Evolutionary conservation across 2,113 vertebrate genomes (phyloP).

Genomic region (Phalacrocorax brasilianus): DNA sequence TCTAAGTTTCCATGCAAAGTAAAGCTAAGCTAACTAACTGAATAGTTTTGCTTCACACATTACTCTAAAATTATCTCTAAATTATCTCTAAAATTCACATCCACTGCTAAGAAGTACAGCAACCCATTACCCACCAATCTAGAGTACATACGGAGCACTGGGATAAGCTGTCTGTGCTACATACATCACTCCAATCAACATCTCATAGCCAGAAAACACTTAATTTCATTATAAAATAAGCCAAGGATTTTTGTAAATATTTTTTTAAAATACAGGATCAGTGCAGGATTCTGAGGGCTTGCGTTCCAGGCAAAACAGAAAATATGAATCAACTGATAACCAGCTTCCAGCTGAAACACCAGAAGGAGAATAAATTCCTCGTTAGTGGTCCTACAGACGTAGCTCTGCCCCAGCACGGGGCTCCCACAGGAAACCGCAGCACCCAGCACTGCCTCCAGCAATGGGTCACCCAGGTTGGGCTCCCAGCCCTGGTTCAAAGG

Average conservation of each 20-base stretch:
- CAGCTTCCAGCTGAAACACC: neutral
- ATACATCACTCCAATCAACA: neutral
- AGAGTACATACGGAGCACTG: neutral
- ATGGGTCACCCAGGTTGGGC: neutral
- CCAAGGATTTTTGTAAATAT: neutral
- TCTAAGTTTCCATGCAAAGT: neutral
- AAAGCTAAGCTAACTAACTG: neutral
- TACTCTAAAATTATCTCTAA: neutral
- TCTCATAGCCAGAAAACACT: neutral
- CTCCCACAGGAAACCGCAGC: neutral
- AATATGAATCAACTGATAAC: neutral
- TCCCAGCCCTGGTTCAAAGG: neutral
- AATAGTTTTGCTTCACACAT: neutral
- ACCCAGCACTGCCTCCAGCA: neutral
- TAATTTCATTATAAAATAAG: neutral
- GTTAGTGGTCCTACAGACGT: accelerated
- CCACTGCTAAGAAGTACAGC: neutral
- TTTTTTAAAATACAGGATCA: neutral
- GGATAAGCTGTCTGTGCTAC: neutral
- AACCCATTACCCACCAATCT: neutral
- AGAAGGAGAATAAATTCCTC: neutral
- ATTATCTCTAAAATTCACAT: neutral
- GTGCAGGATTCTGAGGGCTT: neutral
- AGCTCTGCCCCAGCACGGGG: neutral
- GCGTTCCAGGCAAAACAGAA: neutral